Conservation (phyloP, 2,113 vertebrate species). For the Dendropsophus ebraccatus region DNA sequence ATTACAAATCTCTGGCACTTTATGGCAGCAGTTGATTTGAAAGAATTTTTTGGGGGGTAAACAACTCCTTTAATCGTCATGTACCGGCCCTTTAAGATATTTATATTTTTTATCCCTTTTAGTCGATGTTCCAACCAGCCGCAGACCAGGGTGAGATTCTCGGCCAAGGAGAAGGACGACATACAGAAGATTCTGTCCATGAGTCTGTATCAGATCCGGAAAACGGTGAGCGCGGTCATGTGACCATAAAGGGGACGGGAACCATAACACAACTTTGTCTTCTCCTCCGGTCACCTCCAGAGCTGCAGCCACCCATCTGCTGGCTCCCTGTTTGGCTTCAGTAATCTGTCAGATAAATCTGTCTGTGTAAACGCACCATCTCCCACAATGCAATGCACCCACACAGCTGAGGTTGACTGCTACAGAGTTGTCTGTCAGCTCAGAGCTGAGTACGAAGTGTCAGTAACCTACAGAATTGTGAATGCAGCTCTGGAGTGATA, state of each 20-base stretch:
- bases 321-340: too few species aligned
- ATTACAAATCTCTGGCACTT: too few species aligned
- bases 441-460: too few species aligned
- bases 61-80: background rate
- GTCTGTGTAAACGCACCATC: too few species aligned
- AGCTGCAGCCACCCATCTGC: background rate
- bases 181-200: slow-evolving; percentile 79
- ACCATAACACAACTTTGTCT: too few species aligned
- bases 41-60: too few species aligned
- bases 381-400: too few species aligned
- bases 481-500: background rate
- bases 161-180: slow-evolving; percentile 71
- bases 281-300: background rate
- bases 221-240: slow-evolving; percentile 67
- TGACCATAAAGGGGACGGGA: too few species aligned
- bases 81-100: background rate
- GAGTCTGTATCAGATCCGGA: slow-evolving; percentile 80
- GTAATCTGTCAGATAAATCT: too few species aligned
- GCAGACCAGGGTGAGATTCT: slow-evolving; percentile 61
- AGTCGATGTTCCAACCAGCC: slow-evolving; percentile 9
- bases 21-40: too few species aligned
- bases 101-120: background rate
- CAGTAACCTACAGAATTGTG: background rate
- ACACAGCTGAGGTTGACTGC: too few species aligned
- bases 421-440: too few species aligned